Percentiles rank a stretch among this genome's conserved stretches.
Evolutionary conservation across 2,888 invertebrate genomes (phyloP).

Genomic region (Epirrhoe tristata): DNA sequence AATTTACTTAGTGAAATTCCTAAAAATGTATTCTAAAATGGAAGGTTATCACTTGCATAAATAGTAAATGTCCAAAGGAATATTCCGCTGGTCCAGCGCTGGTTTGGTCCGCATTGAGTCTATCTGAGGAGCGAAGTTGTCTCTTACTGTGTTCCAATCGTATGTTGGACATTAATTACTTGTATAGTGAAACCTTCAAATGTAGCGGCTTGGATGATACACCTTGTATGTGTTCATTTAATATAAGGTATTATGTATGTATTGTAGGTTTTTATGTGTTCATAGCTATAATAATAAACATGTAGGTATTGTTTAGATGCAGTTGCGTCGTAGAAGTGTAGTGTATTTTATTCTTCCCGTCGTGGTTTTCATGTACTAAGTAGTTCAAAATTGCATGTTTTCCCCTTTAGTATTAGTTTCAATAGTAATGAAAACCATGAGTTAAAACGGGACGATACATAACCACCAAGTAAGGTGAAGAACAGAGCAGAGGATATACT

Average conservation of each 20-base stretch:
- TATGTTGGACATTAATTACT: conserved; percentile 27
- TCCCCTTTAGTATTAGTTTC: conserved; percentile 30
- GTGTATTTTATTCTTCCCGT: conserved; percentile 46
- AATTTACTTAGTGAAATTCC: conserved; percentile 60
- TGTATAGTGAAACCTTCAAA: conserved; percentile 24
- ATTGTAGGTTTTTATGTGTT: conserved; percentile 46
- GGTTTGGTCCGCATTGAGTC: conserved; percentile 1
- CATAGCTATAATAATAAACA: conserved; percentile 33
- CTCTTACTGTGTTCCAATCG: conserved; percentile 10
- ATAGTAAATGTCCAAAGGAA: conserved; percentile 25
- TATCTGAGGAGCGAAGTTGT: conserved; percentile 20
- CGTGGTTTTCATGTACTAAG: conserved; percentile 53
- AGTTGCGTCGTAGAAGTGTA: conserved; percentile 48
- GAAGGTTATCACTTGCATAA: conserved; percentile 16
- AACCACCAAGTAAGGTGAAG: conserved; percentile 35
- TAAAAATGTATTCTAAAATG: conserved; percentile 19
- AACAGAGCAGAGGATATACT: conserved; percentile 45
- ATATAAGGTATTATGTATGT: conserved; percentile 56
- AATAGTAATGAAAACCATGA: conserved; percentile 45
- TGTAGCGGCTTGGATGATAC: conserved; percentile 38
- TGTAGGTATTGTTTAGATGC: conserved; percentile 48
- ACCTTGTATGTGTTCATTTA: conserved; percentile 73
- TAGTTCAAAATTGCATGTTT: conserved; percentile 35
- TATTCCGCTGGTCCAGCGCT: conserved; percentile 7
- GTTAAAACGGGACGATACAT: conserved; percentile 46